These are phyloP conservation scores for Pimpla rufipes DNA, from an alignment of 2,888 invertebrate species.

Conservation along the genomic window DNA sequence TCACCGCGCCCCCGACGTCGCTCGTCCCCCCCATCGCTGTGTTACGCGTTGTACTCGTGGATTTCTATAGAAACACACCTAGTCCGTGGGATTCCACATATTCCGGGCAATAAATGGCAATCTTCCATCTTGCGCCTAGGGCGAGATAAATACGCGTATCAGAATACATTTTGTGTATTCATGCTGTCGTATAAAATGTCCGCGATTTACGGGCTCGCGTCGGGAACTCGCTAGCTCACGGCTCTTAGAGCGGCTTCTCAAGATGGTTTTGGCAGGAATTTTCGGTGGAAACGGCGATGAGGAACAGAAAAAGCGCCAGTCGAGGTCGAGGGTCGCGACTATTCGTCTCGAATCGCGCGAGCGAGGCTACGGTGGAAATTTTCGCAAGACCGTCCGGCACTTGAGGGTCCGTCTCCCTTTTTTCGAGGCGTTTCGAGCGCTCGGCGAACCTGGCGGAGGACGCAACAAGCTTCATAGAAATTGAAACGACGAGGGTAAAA, in stretches of 20 bases:
- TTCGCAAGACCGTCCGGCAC: not conserved
- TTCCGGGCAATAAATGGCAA: constrained; percentile 75
- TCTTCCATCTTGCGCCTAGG: constrained; percentile 73
- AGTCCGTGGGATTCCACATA: constrained; percentile 72
- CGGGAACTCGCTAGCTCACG: constrained; percentile 65
- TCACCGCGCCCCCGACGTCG: constrained; percentile 67
- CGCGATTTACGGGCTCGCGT: constrained; percentile 64
- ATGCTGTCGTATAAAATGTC: constrained; percentile 71
- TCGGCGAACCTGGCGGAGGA: not conserved
- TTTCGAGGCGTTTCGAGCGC: not conserved
- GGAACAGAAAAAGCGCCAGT: constrained; percentile 60
- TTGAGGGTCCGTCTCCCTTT: not conserved
- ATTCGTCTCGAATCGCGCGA: constrained; percentile 59
- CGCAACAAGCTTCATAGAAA: not conserved
- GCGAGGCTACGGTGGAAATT: constrained; percentile 20
- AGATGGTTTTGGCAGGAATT: constrained; percentile 70
- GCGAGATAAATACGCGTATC: constrained; percentile 74
- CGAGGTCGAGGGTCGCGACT: constrained; percentile 60
- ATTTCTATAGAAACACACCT: constrained; percentile 74
- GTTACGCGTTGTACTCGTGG: constrained; percentile 62
- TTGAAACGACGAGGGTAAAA: not conserved
- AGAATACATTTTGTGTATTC: constrained; percentile 74
- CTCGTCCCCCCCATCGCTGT: constrained; percentile 30
- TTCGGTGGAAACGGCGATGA: constrained; percentile 50
- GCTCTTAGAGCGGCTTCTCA: constrained; percentile 64